Percentiles rank a stretch among this genome's conserved stretches.
Conservation (phyloP, 2,888 invertebrate species). For the Beris morrisii region DNA sequence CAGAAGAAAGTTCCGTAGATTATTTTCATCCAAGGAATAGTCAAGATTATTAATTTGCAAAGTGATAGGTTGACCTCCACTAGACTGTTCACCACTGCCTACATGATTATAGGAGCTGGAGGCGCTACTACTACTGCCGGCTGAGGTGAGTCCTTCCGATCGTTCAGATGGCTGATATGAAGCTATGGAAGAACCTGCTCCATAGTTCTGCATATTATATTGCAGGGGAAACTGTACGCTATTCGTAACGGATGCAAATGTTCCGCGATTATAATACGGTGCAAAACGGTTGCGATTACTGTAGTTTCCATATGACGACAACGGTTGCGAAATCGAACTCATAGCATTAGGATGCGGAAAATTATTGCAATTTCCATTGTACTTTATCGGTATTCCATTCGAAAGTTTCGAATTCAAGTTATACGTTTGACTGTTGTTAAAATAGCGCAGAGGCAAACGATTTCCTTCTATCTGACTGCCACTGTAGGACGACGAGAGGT, state of each 20-base stretch:
- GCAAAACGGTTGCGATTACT: conserved; percentile 16
- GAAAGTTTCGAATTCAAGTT: conserved; percentile 27
- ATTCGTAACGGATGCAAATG: not conserved
- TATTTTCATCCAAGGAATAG: conserved; percentile 53
- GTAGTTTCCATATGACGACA: not conserved
- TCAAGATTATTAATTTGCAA: conserved; percentile 56
- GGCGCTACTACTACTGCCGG: not conserved
- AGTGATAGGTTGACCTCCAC: conserved; percentile 43
- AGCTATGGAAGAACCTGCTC: not conserved
- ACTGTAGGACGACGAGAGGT: not conserved
- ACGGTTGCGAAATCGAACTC: not conserved
- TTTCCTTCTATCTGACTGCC: conserved; percentile 10
- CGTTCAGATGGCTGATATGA: conserved; percentile 1
- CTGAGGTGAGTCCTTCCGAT: not conserved
- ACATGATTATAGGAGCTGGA: not conserved
- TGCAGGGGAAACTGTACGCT: conserved; percentile 1
- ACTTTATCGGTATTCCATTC: conserved; percentile 6
- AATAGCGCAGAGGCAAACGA: conserved; percentile 22
- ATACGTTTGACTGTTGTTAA: conserved; percentile 31
- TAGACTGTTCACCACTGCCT: not conserved
- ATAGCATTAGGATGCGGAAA: too few species aligned
- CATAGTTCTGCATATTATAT: conserved; percentile 7
- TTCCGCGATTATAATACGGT: conserved; percentile 12
- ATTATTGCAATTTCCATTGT: not conserved
- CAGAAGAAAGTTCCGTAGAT: conserved; percentile 51